Evolutionary conservation across 2,888 invertebrate species (phyloP).

Genomic region (Tuta absoluta): DNA sequence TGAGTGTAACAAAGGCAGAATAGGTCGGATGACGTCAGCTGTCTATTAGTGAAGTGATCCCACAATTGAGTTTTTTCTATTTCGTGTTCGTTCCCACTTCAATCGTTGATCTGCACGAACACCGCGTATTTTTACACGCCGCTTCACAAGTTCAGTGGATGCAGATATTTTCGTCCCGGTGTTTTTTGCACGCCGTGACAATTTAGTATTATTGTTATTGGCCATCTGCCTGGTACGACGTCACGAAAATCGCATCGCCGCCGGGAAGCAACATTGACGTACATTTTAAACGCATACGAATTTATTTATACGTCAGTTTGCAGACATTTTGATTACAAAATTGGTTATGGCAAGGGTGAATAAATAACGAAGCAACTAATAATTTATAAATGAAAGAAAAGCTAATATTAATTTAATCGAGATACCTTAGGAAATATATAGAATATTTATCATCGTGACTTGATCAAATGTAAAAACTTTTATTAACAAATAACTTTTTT

Average conservation of each 20-base stretch:
- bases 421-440: too few species aligned
- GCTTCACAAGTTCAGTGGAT: background rate
- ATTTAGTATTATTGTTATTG: conserved; percentile 12
- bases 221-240: conserved; percentile 2
- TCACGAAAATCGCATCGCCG: conserved; percentile 12
- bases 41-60: too few species aligned
- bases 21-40: too few species aligned
- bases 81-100: background rate
- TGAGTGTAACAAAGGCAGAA: too few species aligned
- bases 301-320: background rate
- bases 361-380: too few species aligned
- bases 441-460: too few species aligned
- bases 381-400: too few species aligned
- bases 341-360: background rate
- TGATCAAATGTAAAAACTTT: too few species aligned
- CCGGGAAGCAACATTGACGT: conserved; percentile 1
- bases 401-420: too few species aligned
- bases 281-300: background rate
- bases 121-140: background rate
- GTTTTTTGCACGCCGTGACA: conserved; percentile 10
- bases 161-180: conserved; percentile 6
- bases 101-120: background rate
- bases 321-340: background rate
- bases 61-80: too few species aligned
- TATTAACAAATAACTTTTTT: too few species aligned